phyloP scores from a whole-genome alignment of 2,113 vertebrate species.

The Ceuthmochares aereus region DNA sequence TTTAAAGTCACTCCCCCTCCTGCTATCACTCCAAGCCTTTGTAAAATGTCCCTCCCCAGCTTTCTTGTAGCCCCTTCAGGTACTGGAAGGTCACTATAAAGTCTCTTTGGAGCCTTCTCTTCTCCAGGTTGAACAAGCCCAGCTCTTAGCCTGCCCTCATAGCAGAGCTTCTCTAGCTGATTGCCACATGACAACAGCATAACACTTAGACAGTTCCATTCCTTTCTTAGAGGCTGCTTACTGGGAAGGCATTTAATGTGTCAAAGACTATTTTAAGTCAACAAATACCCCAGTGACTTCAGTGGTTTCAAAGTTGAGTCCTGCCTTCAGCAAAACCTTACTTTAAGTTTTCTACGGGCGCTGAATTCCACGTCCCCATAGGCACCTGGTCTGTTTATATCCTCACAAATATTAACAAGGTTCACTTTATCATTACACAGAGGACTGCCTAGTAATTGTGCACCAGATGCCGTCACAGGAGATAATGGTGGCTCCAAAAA shows the following conservation, averaged over 20 bases:
- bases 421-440: not conserved
- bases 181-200: not conserved
- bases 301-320: not conserved
- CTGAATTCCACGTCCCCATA: not conserved
- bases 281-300: not conserved
- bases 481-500: not conserved
- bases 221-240: not conserved
- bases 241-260: not conserved
- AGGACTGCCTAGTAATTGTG: not conserved
- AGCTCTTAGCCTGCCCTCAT: too few relatives aligned
- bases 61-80: too few relatives aligned
- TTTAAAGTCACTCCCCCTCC: too few relatives aligned
- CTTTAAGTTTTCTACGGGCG: not conserved
- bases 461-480: not conserved
- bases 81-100: too few relatives aligned
- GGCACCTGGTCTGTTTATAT: not conserved
- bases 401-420: not conserved
- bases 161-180: too few relatives aligned
- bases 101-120: too few relatives aligned
- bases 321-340: not conserved
- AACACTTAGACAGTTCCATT: not conserved
- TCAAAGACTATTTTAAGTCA: not conserved
- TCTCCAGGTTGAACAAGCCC: too few relatives aligned
- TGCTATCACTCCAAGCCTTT: too few relatives aligned
- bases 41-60: too few relatives aligned